A percentile compares a stretch with the other conserved stretches of the same genome.
phyloP scores from a whole-genome alignment of 1,140 invertebrate genomes.

The Formica selysi region DNA sequence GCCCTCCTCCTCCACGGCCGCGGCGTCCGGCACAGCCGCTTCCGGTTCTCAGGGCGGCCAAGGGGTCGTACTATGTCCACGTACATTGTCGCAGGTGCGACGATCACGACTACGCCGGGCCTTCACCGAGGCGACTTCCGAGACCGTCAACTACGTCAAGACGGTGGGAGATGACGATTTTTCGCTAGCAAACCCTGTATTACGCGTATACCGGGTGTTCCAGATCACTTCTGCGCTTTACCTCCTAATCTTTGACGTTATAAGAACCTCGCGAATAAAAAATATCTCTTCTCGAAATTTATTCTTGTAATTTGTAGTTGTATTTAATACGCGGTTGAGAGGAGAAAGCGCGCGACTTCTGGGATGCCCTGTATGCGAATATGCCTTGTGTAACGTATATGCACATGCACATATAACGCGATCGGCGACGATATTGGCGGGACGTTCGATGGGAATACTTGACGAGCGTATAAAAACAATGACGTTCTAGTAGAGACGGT shows the following conservation, averaged over 20 bases:
- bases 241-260: background rate
- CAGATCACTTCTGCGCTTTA: background rate
- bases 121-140: slow-evolving; percentile 94
- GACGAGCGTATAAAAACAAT: slow-evolving; percentile 23
- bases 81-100: slow-evolving; percentile 94
- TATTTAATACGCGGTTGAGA: slow-evolving; percentile 21
- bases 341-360: slow-evolving; percentile 26
- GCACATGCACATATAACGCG: slow-evolving; percentile 54
- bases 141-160: slow-evolving; percentile 95
- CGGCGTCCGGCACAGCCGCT: slow-evolving; percentile 73
- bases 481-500: slow-evolving; percentile 38
- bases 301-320: slow-evolving; percentile 12
- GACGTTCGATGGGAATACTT: slow-evolving; percentile 48
- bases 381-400: slow-evolving; percentile 51
- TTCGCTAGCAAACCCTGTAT: slow-evolving; percentile 57
- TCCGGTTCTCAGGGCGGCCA: slow-evolving; percentile 84
- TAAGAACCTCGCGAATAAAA: background rate
- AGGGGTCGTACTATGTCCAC: slow-evolving; percentile 94
- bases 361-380: slow-evolving; percentile 42
- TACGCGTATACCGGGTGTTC: slow-evolving; percentile 29
- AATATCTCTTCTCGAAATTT: background rate
- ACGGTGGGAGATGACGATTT: slow-evolving; percentile 89
- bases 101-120: slow-evolving; percentile 93
- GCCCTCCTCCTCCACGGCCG: slow-evolving; percentile 78
- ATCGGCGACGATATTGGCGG: slow-evolving; percentile 31